phyloP scores from a whole-genome alignment of 1,140 invertebrate species.

The Eumeta japonica region DNA sequence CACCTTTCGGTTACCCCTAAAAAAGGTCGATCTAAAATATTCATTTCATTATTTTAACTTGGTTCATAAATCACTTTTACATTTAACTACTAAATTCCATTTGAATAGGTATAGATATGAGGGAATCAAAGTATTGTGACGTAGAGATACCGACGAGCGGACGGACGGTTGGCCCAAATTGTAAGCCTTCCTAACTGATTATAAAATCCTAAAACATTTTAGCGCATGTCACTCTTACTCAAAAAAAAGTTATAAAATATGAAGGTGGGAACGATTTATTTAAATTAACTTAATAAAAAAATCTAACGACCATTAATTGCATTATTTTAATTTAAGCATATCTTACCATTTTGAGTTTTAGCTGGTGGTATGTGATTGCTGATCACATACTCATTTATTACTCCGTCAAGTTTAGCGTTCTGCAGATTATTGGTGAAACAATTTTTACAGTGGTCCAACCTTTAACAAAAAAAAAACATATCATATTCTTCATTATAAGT shows the following conservation, averaged over 20 bases:
- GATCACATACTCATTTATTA: slow-evolving; percentile 50
- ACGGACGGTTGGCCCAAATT: not conserved
- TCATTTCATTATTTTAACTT: too few species aligned
- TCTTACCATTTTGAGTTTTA: slow-evolving; percentile 46
- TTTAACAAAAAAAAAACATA: slow-evolving; percentile 26
- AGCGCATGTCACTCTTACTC: not conserved
- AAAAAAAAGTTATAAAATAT: not conserved
- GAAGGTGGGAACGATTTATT: not conserved
- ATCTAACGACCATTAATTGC: not conserved
- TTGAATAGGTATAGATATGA: too few species aligned
- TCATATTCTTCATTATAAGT: too few species aligned
- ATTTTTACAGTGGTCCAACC: slow-evolving; percentile 60
- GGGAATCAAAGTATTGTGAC: too few species aligned
- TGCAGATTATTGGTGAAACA: slow-evolving; percentile 61
- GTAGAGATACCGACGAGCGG: too few species aligned
- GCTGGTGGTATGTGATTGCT: slow-evolving; percentile 46
- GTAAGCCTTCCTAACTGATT: not conserved
- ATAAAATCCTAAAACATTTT: not conserved
- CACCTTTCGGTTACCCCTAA: too few species aligned
- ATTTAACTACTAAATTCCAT: too few species aligned
- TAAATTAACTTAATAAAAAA: slow-evolving; percentile 3
- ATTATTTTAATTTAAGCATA: slow-evolving; percentile 1
- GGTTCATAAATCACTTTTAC: too few species aligned
- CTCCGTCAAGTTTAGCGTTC: slow-evolving; percentile 45
- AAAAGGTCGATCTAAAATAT: too few species aligned